Conservation (phyloP, 2,888 invertebrate genomes). For the Sericinus montela region DNA sequence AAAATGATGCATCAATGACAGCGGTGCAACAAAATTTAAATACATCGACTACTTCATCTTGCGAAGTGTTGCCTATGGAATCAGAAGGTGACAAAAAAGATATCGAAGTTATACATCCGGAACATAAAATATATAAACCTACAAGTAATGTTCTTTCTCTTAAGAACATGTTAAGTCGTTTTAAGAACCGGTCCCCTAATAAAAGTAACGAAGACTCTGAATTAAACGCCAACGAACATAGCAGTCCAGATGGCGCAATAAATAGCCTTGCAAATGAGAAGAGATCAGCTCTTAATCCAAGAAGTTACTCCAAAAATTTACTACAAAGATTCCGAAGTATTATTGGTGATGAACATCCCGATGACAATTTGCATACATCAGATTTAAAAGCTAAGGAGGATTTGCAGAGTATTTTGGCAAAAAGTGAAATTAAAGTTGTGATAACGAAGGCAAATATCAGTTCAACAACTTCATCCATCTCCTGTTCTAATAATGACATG, state of each 20-base stretch:
- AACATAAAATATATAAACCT: constrained; percentile 88
- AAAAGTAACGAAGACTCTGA: constrained; percentile 57
- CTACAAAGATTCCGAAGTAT: constrained; percentile 72
- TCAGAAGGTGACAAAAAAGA: constrained; percentile 64
- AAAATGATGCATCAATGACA: constrained; percentile 51
- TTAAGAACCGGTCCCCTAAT: constrained; percentile 64
- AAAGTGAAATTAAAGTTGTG: constrained; percentile 60
- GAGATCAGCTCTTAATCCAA: constrained; percentile 60
- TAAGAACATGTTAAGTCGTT: constrained; percentile 78
- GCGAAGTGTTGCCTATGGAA: constrained; percentile 70
- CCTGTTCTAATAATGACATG: constrained; percentile 41
- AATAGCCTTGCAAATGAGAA: constrained; percentile 68
- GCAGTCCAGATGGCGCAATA: constrained; percentile 51
- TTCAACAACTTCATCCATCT: constrained; percentile 44
- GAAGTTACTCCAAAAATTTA: constrained; percentile 69
- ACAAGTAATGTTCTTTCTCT: constrained; percentile 75
- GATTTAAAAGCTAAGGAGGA: constrained; percentile 39
- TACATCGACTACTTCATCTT: constrained; percentile 75
- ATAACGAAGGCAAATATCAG: constrained; percentile 58
- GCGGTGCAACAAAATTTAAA: constrained; percentile 69
- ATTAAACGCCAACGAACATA: constrained; percentile 65
- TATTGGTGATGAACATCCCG: constrained; percentile 63
- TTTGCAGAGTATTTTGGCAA: constrained; percentile 35
- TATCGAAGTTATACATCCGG: constrained; percentile 83
- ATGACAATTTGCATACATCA: constrained; percentile 53